phyloP scores from a whole-genome alignment of 92 coral and sea anemone genomes.

The Siderastrea siderea region DNA sequence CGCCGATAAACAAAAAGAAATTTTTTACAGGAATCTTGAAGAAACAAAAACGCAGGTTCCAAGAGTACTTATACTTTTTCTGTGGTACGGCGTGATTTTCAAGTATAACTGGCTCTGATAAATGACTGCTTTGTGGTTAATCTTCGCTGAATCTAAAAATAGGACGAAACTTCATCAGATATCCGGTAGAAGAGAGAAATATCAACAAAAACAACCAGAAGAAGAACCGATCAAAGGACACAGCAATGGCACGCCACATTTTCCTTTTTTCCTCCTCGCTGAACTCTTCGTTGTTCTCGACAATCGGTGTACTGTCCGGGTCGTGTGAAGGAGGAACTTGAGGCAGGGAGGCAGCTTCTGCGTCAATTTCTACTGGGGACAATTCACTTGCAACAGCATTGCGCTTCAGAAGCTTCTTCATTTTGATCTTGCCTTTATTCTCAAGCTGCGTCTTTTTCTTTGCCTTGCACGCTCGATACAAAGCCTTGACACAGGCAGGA shows the following conservation, averaged over 20 bases:
- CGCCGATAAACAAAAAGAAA: too few species aligned
- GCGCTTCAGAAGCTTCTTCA: conserved; percentile 7
- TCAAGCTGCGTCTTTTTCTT: background rate
- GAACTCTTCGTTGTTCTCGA: background rate
- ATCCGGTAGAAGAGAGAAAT: conserved; percentile 22
- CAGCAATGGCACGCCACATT: conserved; percentile 42
- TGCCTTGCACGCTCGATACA: conserved; percentile 10
- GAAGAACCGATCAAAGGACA: conserved; percentile 21
- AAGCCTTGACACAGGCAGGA: conserved; percentile 26
- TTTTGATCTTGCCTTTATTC: background rate
- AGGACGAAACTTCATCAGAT: background rate
- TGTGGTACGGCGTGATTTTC: too few species aligned
- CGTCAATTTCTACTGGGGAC: background rate
- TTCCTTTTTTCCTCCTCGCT: conserved; percentile 21
- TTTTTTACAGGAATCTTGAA: too few species aligned
- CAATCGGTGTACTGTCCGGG: background rate
- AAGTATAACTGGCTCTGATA: background rate
- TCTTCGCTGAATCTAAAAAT: background rate
- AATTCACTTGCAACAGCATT: conserved; percentile 5
- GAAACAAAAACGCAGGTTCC: too few species aligned
- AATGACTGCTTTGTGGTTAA: background rate
- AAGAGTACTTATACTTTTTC: too few species aligned
- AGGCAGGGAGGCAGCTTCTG: background rate
- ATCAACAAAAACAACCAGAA: conserved; percentile 34
- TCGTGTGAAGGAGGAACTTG: background rate